phyloP scores from a whole-genome alignment of 2,113 vertebrate species.

The Microcebus jonahi region DNA sequence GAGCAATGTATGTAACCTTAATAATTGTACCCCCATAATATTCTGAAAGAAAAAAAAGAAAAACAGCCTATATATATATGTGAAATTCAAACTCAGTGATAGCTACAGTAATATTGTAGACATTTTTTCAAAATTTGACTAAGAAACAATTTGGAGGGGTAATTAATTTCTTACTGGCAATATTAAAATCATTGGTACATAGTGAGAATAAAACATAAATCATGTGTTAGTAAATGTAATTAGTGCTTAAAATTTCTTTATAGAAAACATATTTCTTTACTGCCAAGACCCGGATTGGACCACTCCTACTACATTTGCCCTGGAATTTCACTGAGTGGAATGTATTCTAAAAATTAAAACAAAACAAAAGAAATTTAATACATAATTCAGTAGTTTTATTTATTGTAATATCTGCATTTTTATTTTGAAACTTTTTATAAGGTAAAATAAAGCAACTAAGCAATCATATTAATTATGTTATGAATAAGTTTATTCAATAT shows the following conservation, averaged over 20 bases:
- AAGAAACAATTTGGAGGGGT: neutral
- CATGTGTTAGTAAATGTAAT: neutral
- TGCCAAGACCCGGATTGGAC: neutral
- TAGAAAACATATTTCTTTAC: neutral
- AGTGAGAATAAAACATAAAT: neutral
- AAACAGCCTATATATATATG: neutral
- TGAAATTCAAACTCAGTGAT: neutral
- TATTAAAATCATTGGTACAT: neutral
- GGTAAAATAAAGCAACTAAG: neutral
- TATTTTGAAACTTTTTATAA: neutral
- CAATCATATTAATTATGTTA: neutral
- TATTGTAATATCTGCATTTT: constrained; percentile 7
- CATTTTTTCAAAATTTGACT: neutral
- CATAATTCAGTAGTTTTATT: neutral
- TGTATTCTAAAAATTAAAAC: neutral
- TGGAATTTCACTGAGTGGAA: neutral
- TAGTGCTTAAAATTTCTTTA: neutral
- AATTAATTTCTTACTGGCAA: neutral
- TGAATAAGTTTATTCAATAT: neutral
- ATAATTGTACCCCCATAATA: too few relatives aligned
- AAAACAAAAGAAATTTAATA: neutral
- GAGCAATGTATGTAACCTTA: too few relatives aligned
- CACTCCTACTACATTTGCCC: neutral
- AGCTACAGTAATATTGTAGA: neutral
- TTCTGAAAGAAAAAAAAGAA: too few relatives aligned